Percentiles rank a stretch among this genome's conserved stretches.
phyloP scores from a whole-genome alignment of 2,797 vertebrate genomes.

The Hylomyscus alleni region DNA sequence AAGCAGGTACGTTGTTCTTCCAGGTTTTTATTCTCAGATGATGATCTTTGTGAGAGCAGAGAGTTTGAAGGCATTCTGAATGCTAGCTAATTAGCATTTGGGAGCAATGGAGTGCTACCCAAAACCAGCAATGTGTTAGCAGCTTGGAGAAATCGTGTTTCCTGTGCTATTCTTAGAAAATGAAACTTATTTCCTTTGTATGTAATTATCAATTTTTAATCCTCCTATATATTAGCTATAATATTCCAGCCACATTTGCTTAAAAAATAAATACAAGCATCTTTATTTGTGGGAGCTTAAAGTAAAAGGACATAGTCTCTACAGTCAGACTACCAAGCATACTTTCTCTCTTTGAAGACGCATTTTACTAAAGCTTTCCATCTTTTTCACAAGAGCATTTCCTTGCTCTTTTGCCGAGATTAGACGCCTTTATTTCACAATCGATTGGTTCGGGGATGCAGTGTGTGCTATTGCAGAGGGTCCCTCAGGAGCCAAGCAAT shows the following conservation, averaged over 20 bases:
- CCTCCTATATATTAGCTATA: conserved; percentile 78
- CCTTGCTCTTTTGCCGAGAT: conserved; percentile 72
- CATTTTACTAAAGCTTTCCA: conserved; percentile 71
- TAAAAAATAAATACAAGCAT: conserved; percentile 69
- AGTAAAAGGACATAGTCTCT: conserved; percentile 76
- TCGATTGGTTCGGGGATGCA: conserved; percentile 83
- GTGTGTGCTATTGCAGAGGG: conserved; percentile 86
- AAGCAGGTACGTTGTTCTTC: conserved; percentile 92
- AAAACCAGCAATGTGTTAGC: conserved; percentile 77
- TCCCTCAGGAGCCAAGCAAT: conserved; percentile 83
- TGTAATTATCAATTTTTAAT: conserved; percentile 78
- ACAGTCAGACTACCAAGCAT: conserved; percentile 76
- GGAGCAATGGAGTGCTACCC: conserved; percentile 73
- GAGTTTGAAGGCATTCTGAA: conserved; percentile 57
- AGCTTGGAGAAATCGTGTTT: conserved; percentile 78
- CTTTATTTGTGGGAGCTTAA: conserved; percentile 74
- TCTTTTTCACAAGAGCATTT: conserved; percentile 80
- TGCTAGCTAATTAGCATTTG: conserved; percentile 73
- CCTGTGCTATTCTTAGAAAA: conserved; percentile 62
- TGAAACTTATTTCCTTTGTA: conserved; percentile 70
- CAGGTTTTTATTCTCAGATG: conserved; percentile 65
- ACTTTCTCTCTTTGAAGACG: conserved; percentile 47
- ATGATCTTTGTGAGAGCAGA: conserved; percentile 72
- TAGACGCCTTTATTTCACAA: conserved; percentile 82
- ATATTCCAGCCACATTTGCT: conserved; percentile 82